Percentiles rank a stretch among this genome's conserved stretches.
Evolutionary conservation across 2,797 vertebrate species (phyloP).

Genomic region (Sebastiscus albofasciatus): DNA sequence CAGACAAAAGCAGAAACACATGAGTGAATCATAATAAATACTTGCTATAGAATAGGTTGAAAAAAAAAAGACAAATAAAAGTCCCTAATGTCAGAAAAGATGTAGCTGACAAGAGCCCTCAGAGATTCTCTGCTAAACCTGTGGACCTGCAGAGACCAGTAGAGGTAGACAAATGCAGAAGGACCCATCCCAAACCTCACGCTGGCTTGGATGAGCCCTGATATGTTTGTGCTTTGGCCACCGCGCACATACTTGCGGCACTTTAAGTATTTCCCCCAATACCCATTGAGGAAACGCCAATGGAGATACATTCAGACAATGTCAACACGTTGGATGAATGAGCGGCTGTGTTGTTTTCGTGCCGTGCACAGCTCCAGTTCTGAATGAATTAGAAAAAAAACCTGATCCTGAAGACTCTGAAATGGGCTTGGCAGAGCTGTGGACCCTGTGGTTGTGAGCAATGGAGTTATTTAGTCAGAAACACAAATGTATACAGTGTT

Average conservation of each 20-base stretch:
- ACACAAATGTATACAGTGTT: constrained; percentile 80
- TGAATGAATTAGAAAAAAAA: constrained; percentile 66
- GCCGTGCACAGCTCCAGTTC: constrained; percentile 54
- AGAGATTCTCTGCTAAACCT: constrained; percentile 50
- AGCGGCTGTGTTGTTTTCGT: constrained; percentile 70
- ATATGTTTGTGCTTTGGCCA: constrained; percentile 77
- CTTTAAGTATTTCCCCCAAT: constrained; percentile 77
- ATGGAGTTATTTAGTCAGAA: constrained; percentile 82
- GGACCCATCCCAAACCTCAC: constrained; percentile 58
- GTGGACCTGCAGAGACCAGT: constrained; percentile 61
- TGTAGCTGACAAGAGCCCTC: constrained; percentile 9
- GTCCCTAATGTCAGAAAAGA: constrained; percentile 15
- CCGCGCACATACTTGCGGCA: constrained; percentile 69
- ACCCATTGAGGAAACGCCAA: constrained; percentile 80
- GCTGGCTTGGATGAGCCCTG: constrained; percentile 70
- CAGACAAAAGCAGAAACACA: constrained; percentile 45
- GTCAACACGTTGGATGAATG: constrained; percentile 80
- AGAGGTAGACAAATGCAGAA: constrained; percentile 79
- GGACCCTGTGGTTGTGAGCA: constrained; percentile 72
- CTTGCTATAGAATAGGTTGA: constrained; percentile 13
- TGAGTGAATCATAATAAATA: constrained; percentile 71
- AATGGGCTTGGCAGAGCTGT: constrained; percentile 66
- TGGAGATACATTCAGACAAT: constrained; percentile 79
- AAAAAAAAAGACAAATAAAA: constrained; percentile 31
- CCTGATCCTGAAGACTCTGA: constrained; percentile 63